A percentile compares a stretch with the other conserved stretches of the same genome.
Evolutionary conservation across 2,113 vertebrate species (phyloP).

Genomic region (Cyprinodon variegatus): DNA sequence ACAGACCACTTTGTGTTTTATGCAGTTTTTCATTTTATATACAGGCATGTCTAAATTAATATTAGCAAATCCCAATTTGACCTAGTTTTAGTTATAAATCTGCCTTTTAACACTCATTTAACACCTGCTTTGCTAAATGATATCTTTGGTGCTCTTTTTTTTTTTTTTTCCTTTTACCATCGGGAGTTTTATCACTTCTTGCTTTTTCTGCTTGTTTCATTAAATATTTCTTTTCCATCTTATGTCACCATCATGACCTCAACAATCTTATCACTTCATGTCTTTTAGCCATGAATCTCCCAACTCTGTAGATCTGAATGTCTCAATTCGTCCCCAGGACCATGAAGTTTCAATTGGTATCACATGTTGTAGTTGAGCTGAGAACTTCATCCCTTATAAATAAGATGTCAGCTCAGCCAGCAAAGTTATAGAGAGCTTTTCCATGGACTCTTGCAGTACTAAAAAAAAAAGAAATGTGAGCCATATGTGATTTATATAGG

Average conservation of each 20-base stretch:
- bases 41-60: slow-evolving; percentile 3
- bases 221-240: slow-evolving; percentile 34
- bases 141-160: slow-evolving; percentile 41
- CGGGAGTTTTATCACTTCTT: slow-evolving; percentile 19
- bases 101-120: slow-evolving; percentile 29
- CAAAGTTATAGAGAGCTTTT: slow-evolving; percentile 15
- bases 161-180: slow-evolving; percentile 22
- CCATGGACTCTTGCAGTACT: slow-evolving; percentile 1
- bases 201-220: slow-evolving; percentile 34
- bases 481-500: slow-evolving; percentile 20
- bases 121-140: slow-evolving; percentile 55
- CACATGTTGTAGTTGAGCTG: slow-evolving; percentile 70
- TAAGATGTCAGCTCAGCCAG: slow-evolving; percentile 65
- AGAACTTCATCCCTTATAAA: slow-evolving; percentile 73
- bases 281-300: slow-evolving; percentile 79
- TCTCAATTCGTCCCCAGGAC: slow-evolving; percentile 74
- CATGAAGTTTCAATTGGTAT: slow-evolving; percentile 77
- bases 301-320: slow-evolving; percentile 64
- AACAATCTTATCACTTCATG: slow-evolving; percentile 68
- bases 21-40: slow-evolving; percentile 1
- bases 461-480: slow-evolving; percentile 18
- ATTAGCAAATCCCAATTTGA: slow-evolving; percentile 62
- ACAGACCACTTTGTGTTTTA: not conserved
- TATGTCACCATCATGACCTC: slow-evolving; percentile 20
- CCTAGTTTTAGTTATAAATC: slow-evolving; percentile 51